Base-by-base conservation (phyloP, 2,797 vertebrate species). In the Pelobates cultripes region DNA sequence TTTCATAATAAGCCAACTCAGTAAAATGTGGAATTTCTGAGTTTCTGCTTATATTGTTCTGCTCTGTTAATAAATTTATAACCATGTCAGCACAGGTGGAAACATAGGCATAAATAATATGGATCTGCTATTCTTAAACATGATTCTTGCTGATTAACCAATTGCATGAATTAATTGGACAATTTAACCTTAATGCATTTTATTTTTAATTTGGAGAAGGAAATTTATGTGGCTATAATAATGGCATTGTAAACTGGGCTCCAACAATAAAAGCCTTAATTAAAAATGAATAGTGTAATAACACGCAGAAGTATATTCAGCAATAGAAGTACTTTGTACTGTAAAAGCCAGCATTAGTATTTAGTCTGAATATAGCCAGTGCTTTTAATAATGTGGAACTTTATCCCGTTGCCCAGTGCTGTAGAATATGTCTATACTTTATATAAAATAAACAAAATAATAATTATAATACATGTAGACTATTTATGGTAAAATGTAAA, bases 1-100 rank as follows among this genome's bases (percentile, higher is more conserved):
- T 88, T 92, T 93, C 91, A 91, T 91, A 94, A 93, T 95, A 94
- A 94, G 28, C 7, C 84, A 85, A 75, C 89, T 92, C 89, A 88
- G 78, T 92, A 90, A 89, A 89, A 89, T n/a, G 89, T 93, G 94
- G 94, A 92, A 95, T 96, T 96, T 93, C 91, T 92, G 90, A 90
- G 87, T 89, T 88, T 88, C 86, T 91, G 88, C 92, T 93, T 94
- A 91, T 94, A 94, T 93, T 89, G 90, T 92, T 95, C 94, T 94
- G 14, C 85, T 85, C 68, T 90, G 88, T 87, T 85, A 92, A 91
- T 95, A 95, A 95, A 96, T 93, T 90, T 51, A 90, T 85, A 82
- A 88, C 92, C 88, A 12, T 93, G 91, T 93, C 91, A 91, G 91
- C 84, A 85, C 94, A 96, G 95, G 95, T 96, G 94, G 93, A 93